Evolutionary conservation across 2,888 invertebrate genomes (phyloP).

Genomic region (Tachina grossa): DNA sequence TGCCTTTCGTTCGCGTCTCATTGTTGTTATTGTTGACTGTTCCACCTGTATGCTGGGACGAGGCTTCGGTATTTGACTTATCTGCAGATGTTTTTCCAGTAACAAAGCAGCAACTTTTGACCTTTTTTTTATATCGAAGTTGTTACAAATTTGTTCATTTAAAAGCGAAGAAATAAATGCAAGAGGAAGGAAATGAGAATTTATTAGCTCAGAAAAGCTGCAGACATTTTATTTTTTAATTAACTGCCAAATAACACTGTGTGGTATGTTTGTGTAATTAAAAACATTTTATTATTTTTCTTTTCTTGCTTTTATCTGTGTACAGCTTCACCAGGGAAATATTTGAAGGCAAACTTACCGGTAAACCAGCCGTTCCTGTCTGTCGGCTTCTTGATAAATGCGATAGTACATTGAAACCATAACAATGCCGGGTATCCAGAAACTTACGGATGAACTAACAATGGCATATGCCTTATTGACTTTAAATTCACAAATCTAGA

Average conservation of each 20-base stretch:
- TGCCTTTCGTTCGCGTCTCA: constrained; percentile 94
- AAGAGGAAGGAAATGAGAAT: constrained; percentile 54
- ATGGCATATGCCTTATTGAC: constrained; percentile 94
- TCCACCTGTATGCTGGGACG: constrained; percentile 88
- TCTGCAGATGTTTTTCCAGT: constrained; percentile 93
- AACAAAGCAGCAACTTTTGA: constrained; percentile 94
- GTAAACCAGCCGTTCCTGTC: constrained; percentile 92
- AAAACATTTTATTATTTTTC: neutral
- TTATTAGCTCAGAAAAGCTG: constrained; percentile 59
- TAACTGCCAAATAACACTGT: constrained; percentile 30
- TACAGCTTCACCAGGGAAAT: neutral
- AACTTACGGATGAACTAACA: constrained; percentile 94
- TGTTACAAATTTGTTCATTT: constrained; percentile 18
- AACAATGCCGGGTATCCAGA: constrained; percentile 96
- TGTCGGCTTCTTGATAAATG: constrained; percentile 92
- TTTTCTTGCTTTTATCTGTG: neutral
- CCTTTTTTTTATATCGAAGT: constrained; percentile 82
- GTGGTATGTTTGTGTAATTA: neutral
- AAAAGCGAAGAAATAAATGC: constrained; percentile 1
- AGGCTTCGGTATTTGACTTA: constrained; percentile 92
- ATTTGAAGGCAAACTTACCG: constrained; percentile 84
- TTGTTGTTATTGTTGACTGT: constrained; percentile 91
- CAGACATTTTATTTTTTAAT: constrained; percentile 50
- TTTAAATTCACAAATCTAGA: constrained; percentile 88
- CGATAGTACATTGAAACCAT: constrained; percentile 97